Conservation (phyloP, 2,113 vertebrate species). For the Megaceryle maxima region DNA sequence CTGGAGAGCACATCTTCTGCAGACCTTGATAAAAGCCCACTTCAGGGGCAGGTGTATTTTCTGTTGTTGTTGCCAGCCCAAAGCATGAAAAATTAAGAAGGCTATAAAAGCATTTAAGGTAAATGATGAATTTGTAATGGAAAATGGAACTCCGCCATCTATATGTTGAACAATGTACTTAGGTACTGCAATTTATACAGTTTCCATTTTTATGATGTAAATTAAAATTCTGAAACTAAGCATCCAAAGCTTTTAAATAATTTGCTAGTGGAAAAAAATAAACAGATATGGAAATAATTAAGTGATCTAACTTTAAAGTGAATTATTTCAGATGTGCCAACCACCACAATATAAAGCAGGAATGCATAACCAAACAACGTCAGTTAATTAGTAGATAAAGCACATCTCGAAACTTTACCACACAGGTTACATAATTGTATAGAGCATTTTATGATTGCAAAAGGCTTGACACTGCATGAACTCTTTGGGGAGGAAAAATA, state of each 20-base stretch:
- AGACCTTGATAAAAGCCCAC: too few species aligned
- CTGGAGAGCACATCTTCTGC: too few species aligned
- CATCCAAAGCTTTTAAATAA: background rate
- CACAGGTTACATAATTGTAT: slow-evolving; percentile 66
- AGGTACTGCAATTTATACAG: background rate
- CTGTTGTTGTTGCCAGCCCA: too few species aligned
- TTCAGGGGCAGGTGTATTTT: too few species aligned
- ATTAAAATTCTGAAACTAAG: background rate
- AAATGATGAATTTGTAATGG: slow-evolving; percentile 45
- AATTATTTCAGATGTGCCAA: slow-evolving; percentile 79
- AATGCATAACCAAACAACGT: slow-evolving; percentile 77
- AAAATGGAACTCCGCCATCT: background rate
- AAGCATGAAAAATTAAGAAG: background rate
- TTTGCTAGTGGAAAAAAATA: slow-evolving; percentile 7
- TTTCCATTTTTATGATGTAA: background rate
- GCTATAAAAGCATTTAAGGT: background rate
- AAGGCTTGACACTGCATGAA: slow-evolving; percentile 79
- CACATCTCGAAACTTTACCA: slow-evolving; percentile 77
- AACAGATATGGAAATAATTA: background rate
- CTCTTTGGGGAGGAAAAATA: slow-evolving; percentile 73
- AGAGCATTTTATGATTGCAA: slow-evolving; percentile 76
- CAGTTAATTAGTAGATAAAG: slow-evolving; percentile 83
- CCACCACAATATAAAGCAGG: slow-evolving; percentile 77
- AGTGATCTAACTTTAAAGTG: background rate
- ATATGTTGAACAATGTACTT: background rate